Evolutionary conservation across 2,113 vertebrate species (phyloP), one percentile per base, ranked within the genome.

Genomic region (Heterotis niloticus): DNA sequence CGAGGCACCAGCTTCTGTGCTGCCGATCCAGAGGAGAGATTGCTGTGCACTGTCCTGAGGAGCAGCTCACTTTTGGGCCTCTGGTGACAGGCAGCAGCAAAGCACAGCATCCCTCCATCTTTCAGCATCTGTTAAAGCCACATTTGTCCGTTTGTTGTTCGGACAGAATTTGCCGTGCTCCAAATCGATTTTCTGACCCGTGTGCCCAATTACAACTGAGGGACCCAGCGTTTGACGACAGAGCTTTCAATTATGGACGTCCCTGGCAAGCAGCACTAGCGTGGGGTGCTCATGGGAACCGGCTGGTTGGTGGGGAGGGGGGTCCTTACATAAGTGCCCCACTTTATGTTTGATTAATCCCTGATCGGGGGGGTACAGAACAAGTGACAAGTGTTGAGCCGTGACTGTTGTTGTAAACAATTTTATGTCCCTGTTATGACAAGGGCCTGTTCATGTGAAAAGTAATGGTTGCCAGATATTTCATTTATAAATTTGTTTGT

Each of bases 231-330:
- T 59, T 74, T 74, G 71, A 57, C 11, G 23, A 24, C 24, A 57
- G 71, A 59, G 71, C 23, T 74, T 74, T 74, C 52, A 74, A 28
- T 74, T 74, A 74, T 74, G 54, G 71, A 74, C 26, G 71, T 24
- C 17, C 71, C 54, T 17, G 54, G n/a, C 5, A 24, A 54, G 28
- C 0, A 23, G 26, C 26, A 13, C 52, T 57, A 51, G 14, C 24
- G 0, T 10, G 23, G 71, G 71, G 52, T 20, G 1, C 64, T 12
- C 26, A 18, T 16, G 67, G 23, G 4, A 20, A 23, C 52, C 5
- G 51, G 51, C 69, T 24, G 18, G 18, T 24, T 1, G 51, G 71
- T 57, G 24, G 54, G 71, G 1, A 12, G 52, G 71, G 1, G 69
- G 52, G 14, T 54, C 54, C 24, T 28, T 26, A 28, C 16, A 28